Evolutionary conservation across 1,140 invertebrate species (phyloP).

Genomic region (Myzus persicae): DNA sequence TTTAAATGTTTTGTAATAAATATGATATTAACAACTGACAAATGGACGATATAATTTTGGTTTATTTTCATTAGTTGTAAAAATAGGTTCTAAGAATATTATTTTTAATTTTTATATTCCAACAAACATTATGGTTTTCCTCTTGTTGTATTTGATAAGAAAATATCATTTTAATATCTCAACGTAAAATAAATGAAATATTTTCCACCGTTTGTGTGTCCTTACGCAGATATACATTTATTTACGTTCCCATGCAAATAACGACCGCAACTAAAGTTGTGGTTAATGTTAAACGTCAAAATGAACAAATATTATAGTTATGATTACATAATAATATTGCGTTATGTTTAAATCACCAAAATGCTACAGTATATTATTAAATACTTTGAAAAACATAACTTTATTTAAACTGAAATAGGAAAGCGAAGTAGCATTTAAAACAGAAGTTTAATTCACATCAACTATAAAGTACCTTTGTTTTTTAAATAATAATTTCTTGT

Average conservation of each 20-base stretch:
- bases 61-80: too few species aligned
- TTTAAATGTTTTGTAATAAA: too few species aligned
- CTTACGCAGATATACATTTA: background rate
- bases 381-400: background rate
- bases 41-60: too few species aligned
- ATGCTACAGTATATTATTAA: background rate
- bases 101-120: background rate
- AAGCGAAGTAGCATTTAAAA: background rate
- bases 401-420: background rate
- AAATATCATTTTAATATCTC: background rate
- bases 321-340: background rate
- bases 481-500: background rate
- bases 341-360: background rate
- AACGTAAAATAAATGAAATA: background rate
- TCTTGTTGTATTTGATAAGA: background rate
- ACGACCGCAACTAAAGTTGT: background rate
- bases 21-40: too few species aligned
- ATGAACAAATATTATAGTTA: background rate
- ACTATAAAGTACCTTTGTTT: background rate
- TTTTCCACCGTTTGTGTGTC: background rate
- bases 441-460: background rate
- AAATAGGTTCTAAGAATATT: background rate
- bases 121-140: background rate
- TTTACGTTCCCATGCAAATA: background rate
- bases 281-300: background rate